These are phyloP conservation scores for Psilopsiagon aurifrons DNA, from an alignment of 2,113 vertebrate species.

Conservation along the genomic window DNA sequence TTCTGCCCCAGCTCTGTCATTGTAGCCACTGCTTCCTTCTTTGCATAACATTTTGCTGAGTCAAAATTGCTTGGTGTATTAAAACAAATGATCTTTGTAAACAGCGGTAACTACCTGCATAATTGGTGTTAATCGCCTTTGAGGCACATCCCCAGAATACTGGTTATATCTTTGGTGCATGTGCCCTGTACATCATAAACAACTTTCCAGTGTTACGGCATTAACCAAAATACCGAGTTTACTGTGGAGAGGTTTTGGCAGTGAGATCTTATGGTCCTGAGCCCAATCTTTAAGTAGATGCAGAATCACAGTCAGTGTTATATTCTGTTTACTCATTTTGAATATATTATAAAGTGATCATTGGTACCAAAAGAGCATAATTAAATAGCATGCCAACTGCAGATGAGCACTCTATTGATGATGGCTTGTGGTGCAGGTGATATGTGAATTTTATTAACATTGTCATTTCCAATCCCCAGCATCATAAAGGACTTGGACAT, in stretches of 20 bases:
- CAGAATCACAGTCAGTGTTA: neutral
- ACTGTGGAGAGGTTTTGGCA: neutral
- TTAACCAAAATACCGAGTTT: neutral
- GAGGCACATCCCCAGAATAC: neutral
- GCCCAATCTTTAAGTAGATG: neutral
- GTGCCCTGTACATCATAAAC: neutral
- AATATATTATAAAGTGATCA: slow-evolving; percentile 43
- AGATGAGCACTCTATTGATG: neutral
- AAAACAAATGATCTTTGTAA: neutral
- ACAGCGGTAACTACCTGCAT: neutral
- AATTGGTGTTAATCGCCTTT: neutral
- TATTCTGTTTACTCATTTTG: slow-evolving; percentile 31
- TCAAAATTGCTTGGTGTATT: neutral
- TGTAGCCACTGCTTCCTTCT: neutral
- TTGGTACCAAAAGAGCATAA: slow-evolving; percentile 23
- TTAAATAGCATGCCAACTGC: slow-evolving; percentile 1
- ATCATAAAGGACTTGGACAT: neutral
- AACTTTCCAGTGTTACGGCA: rapidly evolving
- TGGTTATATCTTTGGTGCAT: rapidly evolving
- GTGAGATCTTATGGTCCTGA: neutral
- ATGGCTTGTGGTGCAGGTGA: neutral
- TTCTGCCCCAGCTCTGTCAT: neutral
- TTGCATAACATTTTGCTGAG: neutral
- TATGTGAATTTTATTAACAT: slow-evolving; percentile 26
- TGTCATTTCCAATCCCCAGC: slow-evolving; percentile 37